phyloP scores from a whole-genome alignment of 2,888 invertebrate genomes.

The Biston stratarius region DNA sequence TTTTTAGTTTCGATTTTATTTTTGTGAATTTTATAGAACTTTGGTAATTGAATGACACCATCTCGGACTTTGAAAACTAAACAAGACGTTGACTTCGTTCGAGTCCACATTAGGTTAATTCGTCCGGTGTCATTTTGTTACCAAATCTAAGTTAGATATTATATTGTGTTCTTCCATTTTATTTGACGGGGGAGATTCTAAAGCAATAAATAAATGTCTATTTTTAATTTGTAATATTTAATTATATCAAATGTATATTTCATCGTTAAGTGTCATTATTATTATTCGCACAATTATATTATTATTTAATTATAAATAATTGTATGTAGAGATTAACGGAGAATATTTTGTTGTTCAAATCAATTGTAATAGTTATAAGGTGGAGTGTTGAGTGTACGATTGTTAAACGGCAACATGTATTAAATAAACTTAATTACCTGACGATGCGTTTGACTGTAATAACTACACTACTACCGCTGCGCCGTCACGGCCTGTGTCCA shows the following conservation, averaged over 20 bases:
- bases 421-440: constrained; percentile 67
- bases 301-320: constrained; percentile 39
- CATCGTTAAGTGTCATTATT: constrained; percentile 50
- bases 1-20: constrained; percentile 43
- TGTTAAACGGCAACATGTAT: constrained; percentile 62
- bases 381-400: constrained; percentile 50
- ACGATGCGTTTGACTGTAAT: background rate
- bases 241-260: constrained; percentile 60
- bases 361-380: constrained; percentile 38
- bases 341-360: constrained; percentile 25
- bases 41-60: constrained; percentile 12
- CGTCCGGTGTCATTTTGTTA: constrained; percentile 16
- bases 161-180: constrained; percentile 66
- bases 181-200: constrained; percentile 61
- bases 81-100: background rate
- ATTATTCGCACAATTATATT: constrained; percentile 68
- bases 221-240: constrained; percentile 61
- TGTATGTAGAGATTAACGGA: constrained; percentile 14
- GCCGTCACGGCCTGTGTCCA: no score
- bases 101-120: background rate
- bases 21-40: background rate
- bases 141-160: constrained; percentile 17
- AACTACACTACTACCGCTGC: no score
- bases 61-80: background rate
- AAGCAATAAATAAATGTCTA: constrained; percentile 74